Evolutionary conservation across 2,888 invertebrate genomes (phyloP), one percentile per base, ranked within the genome.

Genomic region (Drepanosiphum platanoidis): DNA sequence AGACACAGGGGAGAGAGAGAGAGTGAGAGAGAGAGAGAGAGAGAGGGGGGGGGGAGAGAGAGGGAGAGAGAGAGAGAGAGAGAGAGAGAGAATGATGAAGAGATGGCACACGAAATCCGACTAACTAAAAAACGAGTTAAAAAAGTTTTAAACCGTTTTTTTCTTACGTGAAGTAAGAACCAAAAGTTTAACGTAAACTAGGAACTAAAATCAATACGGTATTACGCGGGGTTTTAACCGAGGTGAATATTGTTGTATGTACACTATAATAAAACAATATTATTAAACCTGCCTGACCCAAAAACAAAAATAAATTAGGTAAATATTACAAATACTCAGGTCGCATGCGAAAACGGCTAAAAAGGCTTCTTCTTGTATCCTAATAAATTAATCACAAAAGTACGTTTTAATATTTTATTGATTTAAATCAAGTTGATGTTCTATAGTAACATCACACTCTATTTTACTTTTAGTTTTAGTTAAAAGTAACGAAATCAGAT

Each of bases 71-170:
- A 42, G 15, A 32, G 13, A 22, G 13, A 15, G 36, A 9, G 77
- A 32, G 4, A 34, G 32, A 18, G 58, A 58, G 58, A 22, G 58
- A 58, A 18, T 4, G 58, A 58, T 9, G 18, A 18, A 22, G 11
- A 52, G 32, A 46, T 30, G 15, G 32, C 30, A 80, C 34, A n/a
- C 46, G 34, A 68, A 66, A 52, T 58, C 36, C 18, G 36, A 36
- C 80, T 58, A 70, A 80, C 78, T 79, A 68, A 79, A 80, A 81
- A 70, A 22, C 58, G 70, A 81, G 52, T 81, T 58, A 30, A 42
- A 58, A 75, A 70, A 80, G 71, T 81, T 81, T 71, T 39, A 71
- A 71, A 81, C 36, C 52, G 30, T 71, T 30, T 71, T 42, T 71
- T 52, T 27, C 18, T 36, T 22, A 70, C 0, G n/a, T 22, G 5